Percentiles rank a stretch among this genome's conserved stretches.
These are phyloP conservation scores for Epinotia nisella DNA, from an alignment of 2,888 invertebrate species.

Conservation along the genomic window DNA sequence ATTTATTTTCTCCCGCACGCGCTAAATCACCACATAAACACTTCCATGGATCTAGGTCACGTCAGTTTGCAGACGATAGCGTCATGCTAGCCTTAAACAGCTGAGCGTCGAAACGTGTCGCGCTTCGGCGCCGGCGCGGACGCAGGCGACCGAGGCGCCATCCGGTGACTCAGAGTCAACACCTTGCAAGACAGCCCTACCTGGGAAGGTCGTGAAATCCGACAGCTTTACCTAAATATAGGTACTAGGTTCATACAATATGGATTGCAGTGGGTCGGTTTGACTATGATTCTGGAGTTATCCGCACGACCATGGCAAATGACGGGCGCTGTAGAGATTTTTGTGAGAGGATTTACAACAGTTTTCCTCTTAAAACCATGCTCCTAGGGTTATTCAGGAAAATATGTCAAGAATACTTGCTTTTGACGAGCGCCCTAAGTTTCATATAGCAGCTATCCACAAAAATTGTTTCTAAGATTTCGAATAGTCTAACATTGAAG, in stretches of 20 bases:
- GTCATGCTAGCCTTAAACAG: constrained; percentile 45
- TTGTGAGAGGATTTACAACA: too few relatives aligned
- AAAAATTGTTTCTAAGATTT: not conserved
- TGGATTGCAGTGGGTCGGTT: not conserved
- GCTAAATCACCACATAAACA: constrained; percentile 2
- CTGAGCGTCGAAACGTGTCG: constrained; percentile 40
- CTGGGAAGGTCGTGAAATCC: constrained; percentile 6
- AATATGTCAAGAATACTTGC: too few relatives aligned
- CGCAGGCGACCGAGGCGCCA: constrained; percentile 53
- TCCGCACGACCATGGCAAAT: too few relatives aligned
- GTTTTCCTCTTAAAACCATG: too few relatives aligned
- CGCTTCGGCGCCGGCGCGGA: constrained; percentile 21
- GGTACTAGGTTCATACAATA: not conserved
- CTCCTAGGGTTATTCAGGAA: too few relatives aligned
- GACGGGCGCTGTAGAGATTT: too few relatives aligned
- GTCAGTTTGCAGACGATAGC: constrained; percentile 30
- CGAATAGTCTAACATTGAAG: not conserved
- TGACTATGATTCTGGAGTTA: too few relatives aligned
- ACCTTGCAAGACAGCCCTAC: constrained; percentile 32
- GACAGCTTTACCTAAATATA: not conserved
- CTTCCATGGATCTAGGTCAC: constrained; percentile 25
- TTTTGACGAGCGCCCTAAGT: not conserved
- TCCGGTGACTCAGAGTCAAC: constrained; percentile 55
- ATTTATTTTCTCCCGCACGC: not conserved
- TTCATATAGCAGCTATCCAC: not conserved